Conservation (phyloP, 2,113 vertebrate genomes). For the Sporophila hypoxantha region DNA sequence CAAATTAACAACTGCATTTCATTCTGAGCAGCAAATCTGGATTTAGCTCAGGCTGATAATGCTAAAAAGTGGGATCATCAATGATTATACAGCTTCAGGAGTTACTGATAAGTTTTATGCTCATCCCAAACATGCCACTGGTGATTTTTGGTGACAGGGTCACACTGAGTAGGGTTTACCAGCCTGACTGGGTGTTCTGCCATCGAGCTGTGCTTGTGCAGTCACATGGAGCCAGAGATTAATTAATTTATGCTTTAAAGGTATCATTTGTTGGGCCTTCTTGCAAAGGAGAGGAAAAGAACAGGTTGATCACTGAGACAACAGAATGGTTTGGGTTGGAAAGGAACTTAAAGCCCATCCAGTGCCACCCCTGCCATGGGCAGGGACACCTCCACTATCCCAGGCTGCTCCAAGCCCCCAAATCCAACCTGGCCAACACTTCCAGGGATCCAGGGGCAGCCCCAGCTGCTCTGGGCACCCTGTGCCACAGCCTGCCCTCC, state of each 20-base stretch:
- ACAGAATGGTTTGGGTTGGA: not conserved
- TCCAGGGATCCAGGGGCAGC: not conserved
- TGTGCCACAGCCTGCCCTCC: not conserved
- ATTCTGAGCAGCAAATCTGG: not conserved
- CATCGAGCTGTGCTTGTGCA: fast-evolving
- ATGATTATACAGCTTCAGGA: not conserved
- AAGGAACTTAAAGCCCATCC: fast-evolving
- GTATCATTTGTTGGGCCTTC: not conserved
- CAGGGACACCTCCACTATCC: not conserved
- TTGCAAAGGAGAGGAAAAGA: not conserved
- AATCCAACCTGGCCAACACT: not conserved
- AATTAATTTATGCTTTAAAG: not conserved
- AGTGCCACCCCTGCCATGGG: not conserved
- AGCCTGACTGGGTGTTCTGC: not conserved
- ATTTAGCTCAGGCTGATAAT: not conserved
- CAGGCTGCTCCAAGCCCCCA: not conserved
- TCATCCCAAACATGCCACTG: not conserved
- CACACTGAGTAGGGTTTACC: not conserved
- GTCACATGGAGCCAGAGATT: not conserved
- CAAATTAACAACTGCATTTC: not conserved
- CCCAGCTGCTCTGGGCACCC: fast-evolving
- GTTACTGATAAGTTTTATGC: not conserved
- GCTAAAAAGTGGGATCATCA: not conserved
- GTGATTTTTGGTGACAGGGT: not conserved
- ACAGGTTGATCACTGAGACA: fast-evolving